Base-by-base conservation (phyloP, 2,797 vertebrate species). In the Pangasius mekongensis region DNA sequence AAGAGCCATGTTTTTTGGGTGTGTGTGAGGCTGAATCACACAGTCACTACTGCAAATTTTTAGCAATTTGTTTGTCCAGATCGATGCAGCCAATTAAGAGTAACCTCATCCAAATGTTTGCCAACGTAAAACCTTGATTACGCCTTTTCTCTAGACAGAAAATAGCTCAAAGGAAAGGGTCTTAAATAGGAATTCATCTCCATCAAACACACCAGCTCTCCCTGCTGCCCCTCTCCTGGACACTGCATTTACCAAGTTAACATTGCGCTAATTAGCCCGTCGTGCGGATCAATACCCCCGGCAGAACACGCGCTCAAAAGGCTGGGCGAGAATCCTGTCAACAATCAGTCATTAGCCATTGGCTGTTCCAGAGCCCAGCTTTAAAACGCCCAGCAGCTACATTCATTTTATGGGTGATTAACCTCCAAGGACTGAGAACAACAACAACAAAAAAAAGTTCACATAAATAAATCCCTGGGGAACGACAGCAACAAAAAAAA, bases 201-300 rank as follows among this genome's bases (percentile, higher is more conserved):
- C 82, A 91, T 92, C 88, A 90, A 66, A 87, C 24, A 49, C 56
- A 69, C 89, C 88, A 11, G 43, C 49, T 87, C 49, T 90, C 86
- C 64, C 62, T 16, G 52, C 58, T 66, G 87, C 83, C 66, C 67
- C 43, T 89, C 80, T 74, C 56, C 77, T 62, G 6, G 87, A 87
- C 43, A 58, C 81, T 6, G 87, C 77, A 89, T 93, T 93, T 90
- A 87, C 73, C 67, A 84, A 91, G 91, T 91, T 91, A 91, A 93
- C 87, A 83, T 91, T 91, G 87, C 88, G 89, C 89, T 91, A 91
- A 94, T 92, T 91, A 92, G 90, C 58, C 86, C 80, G 84, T 88
- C 91, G 92, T 90, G 73, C 80, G 77, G 83, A 94, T 94, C 92
- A 90, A 94, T 94, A 93, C 90, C 36, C 64, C 82, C 47, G 36